Percentiles rank a stretch among this genome's conserved stretches.
Conservation (phyloP, 2,113 vertebrate genomes). For the Bos taurus region ARS-UCD2.0 NC_037335.1:23159001-23159500, state of each 20-base stretch:
- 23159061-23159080: neutral
- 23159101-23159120: neutral
- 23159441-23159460: neutral
- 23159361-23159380: neutral
- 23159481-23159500: neutral
- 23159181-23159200: neutral
- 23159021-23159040: neutral
- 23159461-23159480: neutral
- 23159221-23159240: neutral
- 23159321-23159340: neutral
- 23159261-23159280: neutral
- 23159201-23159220: neutral
- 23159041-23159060: neutral
- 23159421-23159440: neutral
- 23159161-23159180: neutral
- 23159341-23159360: neutral
- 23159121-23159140: neutral
- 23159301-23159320: neutral
- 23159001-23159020: neutral
- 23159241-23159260: neutral
- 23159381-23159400: neutral
- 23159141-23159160: neutral
- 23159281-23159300: neutral
- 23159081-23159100: neutral
- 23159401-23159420: neutral